phyloP scores from a whole-genome alignment of 2,113 vertebrate genomes.

The Hippocampus comes region DNA sequence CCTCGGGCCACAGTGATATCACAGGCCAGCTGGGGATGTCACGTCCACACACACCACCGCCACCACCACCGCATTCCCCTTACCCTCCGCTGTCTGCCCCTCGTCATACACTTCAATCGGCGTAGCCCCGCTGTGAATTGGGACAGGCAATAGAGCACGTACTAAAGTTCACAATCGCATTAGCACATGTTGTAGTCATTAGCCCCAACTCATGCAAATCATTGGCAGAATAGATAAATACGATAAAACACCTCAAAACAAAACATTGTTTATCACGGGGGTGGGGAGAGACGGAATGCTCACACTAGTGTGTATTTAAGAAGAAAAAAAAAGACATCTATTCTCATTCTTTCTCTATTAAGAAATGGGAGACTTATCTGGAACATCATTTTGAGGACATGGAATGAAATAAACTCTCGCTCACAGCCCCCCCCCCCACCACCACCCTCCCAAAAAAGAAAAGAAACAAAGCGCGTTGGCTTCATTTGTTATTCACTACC shows the following conservation, averaged over 20 bases:
- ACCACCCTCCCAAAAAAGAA: too few species aligned
- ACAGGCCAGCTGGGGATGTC: conserved; percentile 75
- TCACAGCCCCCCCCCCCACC: too few species aligned
- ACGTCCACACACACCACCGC: conserved; percentile 54
- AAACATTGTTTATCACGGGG: too few species aligned
- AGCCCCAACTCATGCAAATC: background rate
- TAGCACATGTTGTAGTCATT: conserved; percentile 10
- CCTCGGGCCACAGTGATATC: conserved; percentile 67
- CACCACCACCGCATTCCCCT: conserved; percentile 2
- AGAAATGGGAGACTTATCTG: background rate
- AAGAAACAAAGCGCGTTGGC: too few species aligned
- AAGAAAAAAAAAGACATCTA: background rate
- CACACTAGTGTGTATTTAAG: background rate
- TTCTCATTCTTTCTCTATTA: too few species aligned
- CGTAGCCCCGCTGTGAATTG: conserved; percentile 54
- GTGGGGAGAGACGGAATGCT: too few species aligned
- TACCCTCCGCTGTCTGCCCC: conserved; percentile 16
- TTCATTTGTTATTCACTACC: too few species aligned
- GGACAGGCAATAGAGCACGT: conserved; percentile 70
- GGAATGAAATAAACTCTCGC: background rate
- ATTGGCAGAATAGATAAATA: background rate
- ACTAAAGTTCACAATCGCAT: conserved; percentile 24
- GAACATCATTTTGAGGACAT: background rate
- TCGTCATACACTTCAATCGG: conserved; percentile 58
- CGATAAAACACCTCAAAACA: background rate